Percentiles rank a stretch among this genome's conserved stretches.
These are phyloP conservation scores for Alfaro cultratus DNA, from an alignment of 2,797 vertebrate genomes.

Conservation along the genomic window DNA sequence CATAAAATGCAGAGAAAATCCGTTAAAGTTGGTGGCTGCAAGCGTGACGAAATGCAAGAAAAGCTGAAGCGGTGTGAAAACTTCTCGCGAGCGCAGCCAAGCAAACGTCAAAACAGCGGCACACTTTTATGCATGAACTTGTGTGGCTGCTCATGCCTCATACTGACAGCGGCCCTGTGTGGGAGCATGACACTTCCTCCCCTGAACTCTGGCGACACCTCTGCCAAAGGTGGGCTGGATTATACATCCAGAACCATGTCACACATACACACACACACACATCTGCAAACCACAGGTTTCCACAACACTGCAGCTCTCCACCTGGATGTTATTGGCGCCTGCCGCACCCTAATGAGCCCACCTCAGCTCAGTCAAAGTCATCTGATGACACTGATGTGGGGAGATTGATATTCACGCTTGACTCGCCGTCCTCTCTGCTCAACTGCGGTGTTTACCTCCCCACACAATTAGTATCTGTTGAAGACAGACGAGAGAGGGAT, in stretches of 20 bases:
- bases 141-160: not conserved
- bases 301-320: constrained; percentile 38
- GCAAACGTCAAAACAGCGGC: not conserved
- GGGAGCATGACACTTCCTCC: constrained; percentile 5
- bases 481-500: constrained; percentile 65
- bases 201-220: constrained; percentile 10
- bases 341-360: constrained; percentile 74
- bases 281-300: constrained; percentile 58
- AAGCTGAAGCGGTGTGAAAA: not conserved
- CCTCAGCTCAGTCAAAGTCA: constrained; percentile 80
- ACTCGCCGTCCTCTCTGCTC: constrained; percentile 80
- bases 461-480: constrained; percentile 81
- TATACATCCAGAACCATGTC: constrained; percentile 12
- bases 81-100: not conserved
- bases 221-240: constrained; percentile 12
- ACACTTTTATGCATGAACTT: not conserved
- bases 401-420: constrained; percentile 87
- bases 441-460: constrained; percentile 84
- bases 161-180: not conserved
- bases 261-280: constrained; percentile 21
- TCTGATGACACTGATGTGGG: constrained; percentile 83
- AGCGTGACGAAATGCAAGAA: not conserved
- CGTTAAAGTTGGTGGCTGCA: not conserved
- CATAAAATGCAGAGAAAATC: not conserved
- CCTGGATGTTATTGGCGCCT: constrained; percentile 52